Evolutionary conservation across 2,888 invertebrate genomes (phyloP).

Genomic region (Frankliniella fusca): DNA sequence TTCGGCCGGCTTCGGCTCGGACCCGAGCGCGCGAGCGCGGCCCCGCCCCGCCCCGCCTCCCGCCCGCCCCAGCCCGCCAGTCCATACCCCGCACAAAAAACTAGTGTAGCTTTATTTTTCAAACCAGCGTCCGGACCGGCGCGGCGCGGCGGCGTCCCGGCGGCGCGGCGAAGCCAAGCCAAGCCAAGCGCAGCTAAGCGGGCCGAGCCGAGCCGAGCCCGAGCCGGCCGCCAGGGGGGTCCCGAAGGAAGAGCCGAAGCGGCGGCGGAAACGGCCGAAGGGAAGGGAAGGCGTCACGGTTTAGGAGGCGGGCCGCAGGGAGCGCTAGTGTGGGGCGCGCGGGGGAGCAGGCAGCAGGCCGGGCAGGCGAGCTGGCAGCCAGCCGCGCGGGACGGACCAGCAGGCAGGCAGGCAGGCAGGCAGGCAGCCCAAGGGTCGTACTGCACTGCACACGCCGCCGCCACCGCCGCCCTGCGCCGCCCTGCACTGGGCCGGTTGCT

Average conservation of each 20-base stretch:
- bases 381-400: neutral
- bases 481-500: neutral
- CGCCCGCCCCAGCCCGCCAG: too few relatives aligned
- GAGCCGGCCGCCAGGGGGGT: neutral
- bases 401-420: neutral
- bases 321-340: neutral
- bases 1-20: neutral
- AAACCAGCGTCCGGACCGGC: neutral
- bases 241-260: constrained; percentile 10
- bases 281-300: neutral
- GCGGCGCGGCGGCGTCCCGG: neutral
- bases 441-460: too few relatives aligned
- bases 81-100: constrained; percentile 1
- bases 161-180: neutral
- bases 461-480: neutral
- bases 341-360: neutral
- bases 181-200: too few relatives aligned
- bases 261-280: constrained; percentile 9
- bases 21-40: neutral
- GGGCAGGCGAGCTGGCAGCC: neutral
- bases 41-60: too few relatives aligned
- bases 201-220: too few relatives aligned
- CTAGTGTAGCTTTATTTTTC: neutral
- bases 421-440: too few relatives aligned
- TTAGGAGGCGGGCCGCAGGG: neutral